These are phyloP conservation scores for Piezodorus guildinii DNA, from an alignment of 1,140 invertebrate species.

Conservation along the genomic window DNA sequence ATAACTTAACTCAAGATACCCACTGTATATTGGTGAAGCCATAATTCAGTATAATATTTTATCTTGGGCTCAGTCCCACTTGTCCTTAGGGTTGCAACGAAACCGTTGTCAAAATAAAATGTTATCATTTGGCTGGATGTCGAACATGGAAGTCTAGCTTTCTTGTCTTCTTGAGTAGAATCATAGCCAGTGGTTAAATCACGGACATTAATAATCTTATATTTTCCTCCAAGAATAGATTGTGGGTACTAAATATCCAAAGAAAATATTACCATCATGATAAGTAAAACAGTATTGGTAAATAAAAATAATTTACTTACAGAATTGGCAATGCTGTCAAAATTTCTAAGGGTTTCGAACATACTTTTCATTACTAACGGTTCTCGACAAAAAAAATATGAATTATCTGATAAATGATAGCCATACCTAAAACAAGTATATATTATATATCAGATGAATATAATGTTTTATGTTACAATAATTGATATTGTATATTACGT, in stretches of 20 bases:
- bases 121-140: constrained; percentile 90
- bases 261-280: background rate
- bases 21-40: constrained; percentile 52
- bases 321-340: constrained; percentile 43
- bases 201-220: constrained; percentile 58
- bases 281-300: background rate
- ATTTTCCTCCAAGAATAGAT: constrained; percentile 53
- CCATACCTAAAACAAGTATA: constrained; percentile 48
- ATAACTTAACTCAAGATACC: constrained; percentile 30
- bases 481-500: constrained; percentile 11
- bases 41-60: constrained; percentile 93
- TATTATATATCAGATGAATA: background rate
- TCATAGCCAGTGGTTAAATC: constrained; percentile 88
- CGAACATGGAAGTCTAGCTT: constrained; percentile 64
- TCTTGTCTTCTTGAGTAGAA: constrained; percentile 54
- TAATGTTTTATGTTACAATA: no score
- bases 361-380: constrained; percentile 55
- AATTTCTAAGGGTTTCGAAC: constrained; percentile 74
- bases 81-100: constrained; percentile 78
- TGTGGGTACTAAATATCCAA: constrained; percentile 58
- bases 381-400: constrained; percentile 81
- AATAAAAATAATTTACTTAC: constrained; percentile 40
- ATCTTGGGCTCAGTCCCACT: constrained; percentile 98
- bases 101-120: constrained; percentile 79
- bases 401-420: constrained; percentile 71